Conservation (phyloP, 2,888 invertebrate genomes). For the Xanthia icteritia region DNA sequence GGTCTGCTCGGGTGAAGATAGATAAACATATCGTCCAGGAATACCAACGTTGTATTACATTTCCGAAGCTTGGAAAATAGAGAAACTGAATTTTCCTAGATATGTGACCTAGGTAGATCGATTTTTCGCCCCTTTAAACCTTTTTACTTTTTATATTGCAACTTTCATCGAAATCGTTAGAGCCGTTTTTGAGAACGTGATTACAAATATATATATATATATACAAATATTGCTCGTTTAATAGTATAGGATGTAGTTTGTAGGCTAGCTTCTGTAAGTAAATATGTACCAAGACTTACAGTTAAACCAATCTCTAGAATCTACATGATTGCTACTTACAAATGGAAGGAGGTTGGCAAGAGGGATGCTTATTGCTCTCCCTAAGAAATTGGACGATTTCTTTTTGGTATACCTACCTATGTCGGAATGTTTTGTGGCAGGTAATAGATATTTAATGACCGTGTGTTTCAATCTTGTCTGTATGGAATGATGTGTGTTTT, state of each 20-base stretch:
- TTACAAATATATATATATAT: too few relatives aligned
- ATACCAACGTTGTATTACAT: too few relatives aligned
- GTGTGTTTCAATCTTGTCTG: conserved; percentile 12
- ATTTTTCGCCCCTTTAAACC: too few relatives aligned
- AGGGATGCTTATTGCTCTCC: conserved; percentile 23
- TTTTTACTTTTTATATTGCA: too few relatives aligned
- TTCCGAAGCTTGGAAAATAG: too few relatives aligned
- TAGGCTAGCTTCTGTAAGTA: neutral
- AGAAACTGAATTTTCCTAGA: too few relatives aligned
- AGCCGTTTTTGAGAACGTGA: too few relatives aligned
- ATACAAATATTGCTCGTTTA: too few relatives aligned
- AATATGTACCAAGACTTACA: conserved; percentile 8
- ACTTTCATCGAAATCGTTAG: too few relatives aligned
- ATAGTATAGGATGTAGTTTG: neutral
- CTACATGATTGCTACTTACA: conserved; percentile 45
- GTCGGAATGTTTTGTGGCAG: neutral
- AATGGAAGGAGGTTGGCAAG: conserved; percentile 33
- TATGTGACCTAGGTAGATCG: too few relatives aligned
- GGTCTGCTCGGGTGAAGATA: too few relatives aligned
- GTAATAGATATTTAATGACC: conserved; percentile 30
- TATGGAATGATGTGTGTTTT: conserved; percentile 2
- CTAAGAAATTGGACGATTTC: conserved; percentile 40
- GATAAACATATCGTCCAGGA: too few relatives aligned
- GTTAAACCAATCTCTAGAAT: conserved; percentile 20
- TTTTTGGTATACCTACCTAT: neutral